Evolutionary conservation across 2,888 invertebrate species (phyloP).

Genomic region (Drosophila kokeensis): DNA sequence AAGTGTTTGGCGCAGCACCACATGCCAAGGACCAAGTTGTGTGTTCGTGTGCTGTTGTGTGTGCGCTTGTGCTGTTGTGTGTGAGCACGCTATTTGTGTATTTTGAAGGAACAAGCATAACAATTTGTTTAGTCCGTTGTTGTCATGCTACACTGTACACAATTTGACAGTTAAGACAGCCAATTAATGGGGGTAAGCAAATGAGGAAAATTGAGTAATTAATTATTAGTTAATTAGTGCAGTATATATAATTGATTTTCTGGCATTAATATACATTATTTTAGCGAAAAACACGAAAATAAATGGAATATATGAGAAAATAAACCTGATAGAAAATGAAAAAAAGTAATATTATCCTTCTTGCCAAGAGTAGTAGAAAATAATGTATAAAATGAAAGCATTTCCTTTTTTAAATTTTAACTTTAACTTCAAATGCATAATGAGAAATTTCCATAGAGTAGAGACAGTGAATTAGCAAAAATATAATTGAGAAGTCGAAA

Average conservation of each 20-base stretch:
- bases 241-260: not conserved
- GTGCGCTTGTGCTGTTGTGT: slow-evolving; percentile 14
- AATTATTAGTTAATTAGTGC: not conserved
- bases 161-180: slow-evolving; percentile 10
- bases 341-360: not conserved
- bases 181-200: slow-evolving; percentile 7
- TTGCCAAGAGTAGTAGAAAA: not conserved
- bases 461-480: not conserved
- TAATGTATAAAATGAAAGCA: not conserved
- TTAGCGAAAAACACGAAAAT: no score
- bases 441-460: not conserved
- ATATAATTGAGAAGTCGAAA: not conserved
- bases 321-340: not conserved
- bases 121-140: slow-evolving; percentile 52
- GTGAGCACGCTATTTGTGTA: slow-evolving; percentile 26
- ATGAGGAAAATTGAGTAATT: not conserved
- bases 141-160: slow-evolving; percentile 35
- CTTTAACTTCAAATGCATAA: not conserved
- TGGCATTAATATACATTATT: not conserved
- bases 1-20: slow-evolving; percentile 63
- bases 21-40: slow-evolving; percentile 14
- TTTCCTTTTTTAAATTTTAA: not conserved
- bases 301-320: not conserved
- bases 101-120: slow-evolving; percentile 50
- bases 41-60: slow-evolving; percentile 12